Conservation (phyloP, 1,140 invertebrate species). For the Drosophila willistoni region DNA sequence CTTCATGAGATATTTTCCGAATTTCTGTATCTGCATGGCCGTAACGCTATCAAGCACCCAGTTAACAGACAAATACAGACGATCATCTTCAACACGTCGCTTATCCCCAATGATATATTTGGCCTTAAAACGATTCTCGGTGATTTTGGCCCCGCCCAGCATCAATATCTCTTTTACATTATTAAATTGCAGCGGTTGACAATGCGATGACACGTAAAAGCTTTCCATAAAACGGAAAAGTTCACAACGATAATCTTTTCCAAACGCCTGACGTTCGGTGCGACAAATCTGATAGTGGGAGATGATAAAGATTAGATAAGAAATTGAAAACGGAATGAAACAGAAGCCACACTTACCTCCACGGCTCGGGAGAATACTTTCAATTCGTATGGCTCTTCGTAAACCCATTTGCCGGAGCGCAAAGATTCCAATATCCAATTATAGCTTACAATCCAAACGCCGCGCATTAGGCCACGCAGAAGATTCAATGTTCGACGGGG, state of each 20-base stretch:
- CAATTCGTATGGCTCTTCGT: conserved; percentile 84
- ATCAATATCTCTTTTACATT: conserved; percentile 84
- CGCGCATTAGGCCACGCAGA: conserved; percentile 84
- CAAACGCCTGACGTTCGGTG: conserved; percentile 84
- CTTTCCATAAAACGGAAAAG: conserved; percentile 83
- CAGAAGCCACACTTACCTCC: conserved; percentile 72
- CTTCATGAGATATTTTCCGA: conserved; percentile 71
- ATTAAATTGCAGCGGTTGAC: conserved; percentile 67
- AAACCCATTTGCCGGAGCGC: conserved; percentile 83
- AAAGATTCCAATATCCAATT: conserved; percentile 84
- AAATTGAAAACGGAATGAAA: not conserved
- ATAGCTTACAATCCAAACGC: conserved; percentile 85
- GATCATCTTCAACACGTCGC: conserved; percentile 56
- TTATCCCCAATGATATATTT: conserved; percentile 83
- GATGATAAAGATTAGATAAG: conserved; percentile 8
- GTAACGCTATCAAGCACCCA: conserved; percentile 84
- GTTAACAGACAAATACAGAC: conserved; percentile 81
- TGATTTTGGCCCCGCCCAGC: conserved; percentile 83
- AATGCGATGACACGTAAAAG: conserved; percentile 83
- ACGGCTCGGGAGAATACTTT: conserved; percentile 84
- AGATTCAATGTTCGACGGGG: conserved; percentile 85
- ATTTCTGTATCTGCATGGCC: conserved; percentile 68
- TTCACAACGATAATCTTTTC: conserved; percentile 83
- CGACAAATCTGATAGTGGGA: conserved; percentile 80
- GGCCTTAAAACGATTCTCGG: conserved; percentile 77